A percentile compares a stretch with the other conserved stretches of the same genome.
phyloP scores from a whole-genome alignment of 2,113 vertebrate species.

The Periophthalmus modestus region DNA sequence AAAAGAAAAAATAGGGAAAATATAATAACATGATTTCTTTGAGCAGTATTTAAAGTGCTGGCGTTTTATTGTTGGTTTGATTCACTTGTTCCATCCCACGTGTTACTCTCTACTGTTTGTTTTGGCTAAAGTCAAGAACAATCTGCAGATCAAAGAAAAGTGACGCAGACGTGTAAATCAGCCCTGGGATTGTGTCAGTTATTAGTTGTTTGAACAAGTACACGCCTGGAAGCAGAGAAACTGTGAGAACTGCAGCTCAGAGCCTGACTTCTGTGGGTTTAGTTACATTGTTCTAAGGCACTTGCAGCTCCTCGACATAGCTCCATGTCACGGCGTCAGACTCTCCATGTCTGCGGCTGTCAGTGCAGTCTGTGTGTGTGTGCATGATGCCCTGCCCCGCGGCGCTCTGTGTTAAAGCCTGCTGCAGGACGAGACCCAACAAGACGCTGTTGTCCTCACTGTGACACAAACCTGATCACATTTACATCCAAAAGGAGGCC shows the following conservation, averaged over 20 bases:
- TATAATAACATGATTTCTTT: background rate
- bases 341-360: constrained; percentile 38
- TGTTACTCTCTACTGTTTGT: background rate
- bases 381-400: constrained; percentile 23
- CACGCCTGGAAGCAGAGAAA: constrained; percentile 37
- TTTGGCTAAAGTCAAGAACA: constrained; percentile 16
- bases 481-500: too few relatives aligned
- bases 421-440: constrained; percentile 32
- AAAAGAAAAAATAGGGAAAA: background rate
- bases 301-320: constrained; percentile 32
- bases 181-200: constrained; percentile 17
- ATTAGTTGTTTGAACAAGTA: constrained; percentile 24
- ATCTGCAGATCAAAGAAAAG: constrained; percentile 7
- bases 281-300: constrained; percentile 48
- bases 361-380: constrained; percentile 16
- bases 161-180: constrained; percentile 1
- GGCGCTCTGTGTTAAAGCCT: constrained; percentile 35
- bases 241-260: constrained; percentile 37
- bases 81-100: background rate
- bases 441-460: constrained; percentile 20
- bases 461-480: constrained; percentile 1
- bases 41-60: too few relatives aligned
- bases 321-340: constrained; percentile 50
- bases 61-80: background rate
- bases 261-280: constrained; percentile 38